Evolutionary conservation across 2,888 invertebrate species (phyloP).

Genomic region (Cataglyphis albicans): DNA sequence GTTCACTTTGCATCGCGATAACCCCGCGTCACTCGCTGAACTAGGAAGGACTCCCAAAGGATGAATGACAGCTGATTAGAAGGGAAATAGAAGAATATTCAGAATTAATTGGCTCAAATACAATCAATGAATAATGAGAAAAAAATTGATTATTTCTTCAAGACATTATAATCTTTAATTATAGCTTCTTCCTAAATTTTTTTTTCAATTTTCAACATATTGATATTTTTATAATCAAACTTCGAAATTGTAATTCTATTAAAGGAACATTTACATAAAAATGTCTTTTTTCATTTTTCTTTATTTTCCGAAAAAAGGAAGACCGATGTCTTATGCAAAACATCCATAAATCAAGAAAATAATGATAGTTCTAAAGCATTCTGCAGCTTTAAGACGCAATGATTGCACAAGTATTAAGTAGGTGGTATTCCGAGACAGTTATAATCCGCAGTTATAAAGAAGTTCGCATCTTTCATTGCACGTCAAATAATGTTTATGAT

Average conservation of each 20-base stretch:
- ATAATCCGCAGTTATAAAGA: constrained; percentile 29
- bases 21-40: constrained; percentile 38
- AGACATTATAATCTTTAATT: background rate
- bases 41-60: constrained; percentile 26
- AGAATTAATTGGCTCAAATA: background rate
- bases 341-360: constrained; percentile 7
- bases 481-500: constrained; percentile 48
- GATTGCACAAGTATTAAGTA: constrained; percentile 26
- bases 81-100: constrained; percentile 45
- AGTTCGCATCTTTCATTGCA: constrained; percentile 29
- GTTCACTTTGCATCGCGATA: constrained; percentile 54
- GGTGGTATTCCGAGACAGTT: constrained; percentile 20
- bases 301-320: background rate
- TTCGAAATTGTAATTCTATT: background rate
- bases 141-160: background rate
- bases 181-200: background rate
- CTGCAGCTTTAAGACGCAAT: background rate
- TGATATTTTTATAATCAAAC: background rate
- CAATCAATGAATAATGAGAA: background rate
- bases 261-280: background rate
- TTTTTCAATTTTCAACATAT: background rate
- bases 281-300: background rate
- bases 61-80: constrained; percentile 59
- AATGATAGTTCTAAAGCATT: background rate
- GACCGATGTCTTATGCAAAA: background rate